phyloP scores from a whole-genome alignment of 2,888 invertebrate genomes.

The Stegana nigrithorax region DNA sequence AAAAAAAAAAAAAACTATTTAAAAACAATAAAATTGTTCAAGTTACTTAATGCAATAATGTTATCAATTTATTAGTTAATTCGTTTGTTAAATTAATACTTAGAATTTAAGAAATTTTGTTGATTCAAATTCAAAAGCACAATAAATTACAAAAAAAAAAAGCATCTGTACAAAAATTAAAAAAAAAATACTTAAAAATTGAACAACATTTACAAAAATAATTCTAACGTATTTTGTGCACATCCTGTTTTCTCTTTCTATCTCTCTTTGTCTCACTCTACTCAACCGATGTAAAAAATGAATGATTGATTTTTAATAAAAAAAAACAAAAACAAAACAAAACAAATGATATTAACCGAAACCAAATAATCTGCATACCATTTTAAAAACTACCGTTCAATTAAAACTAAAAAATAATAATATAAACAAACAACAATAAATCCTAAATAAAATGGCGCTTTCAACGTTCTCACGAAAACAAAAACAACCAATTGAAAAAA shows the following conservation, averaged over 20 bases:
- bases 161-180: conserved; percentile 32
- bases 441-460: conserved; percentile 41
- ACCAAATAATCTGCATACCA: conserved; percentile 40
- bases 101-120: conserved; percentile 46
- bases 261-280: conserved; percentile 59
- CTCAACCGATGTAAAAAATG: conserved; percentile 58
- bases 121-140: conserved; percentile 19
- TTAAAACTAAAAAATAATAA: conserved; percentile 29
- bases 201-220: conserved; percentile 43
- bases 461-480: conserved; percentile 42
- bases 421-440: conserved; percentile 26
- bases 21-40: conserved; percentile 1
- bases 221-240: conserved; percentile 69
- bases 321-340: conserved; percentile 39
- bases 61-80: conserved; percentile 24
- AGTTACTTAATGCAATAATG: conserved; percentile 4
- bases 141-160: conserved; percentile 33
- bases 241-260: conserved; percentile 68
- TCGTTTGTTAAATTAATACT: conserved; percentile 42
- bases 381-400: conserved; percentile 27
- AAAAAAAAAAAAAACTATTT: conserved; percentile 12
- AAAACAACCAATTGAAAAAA: conserved; percentile 30
- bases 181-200: conserved; percentile 22
- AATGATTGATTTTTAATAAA: conserved; percentile 37
- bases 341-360: conserved; percentile 29